These are phyloP conservation scores for Polylopha cassiicola DNA, from an alignment of 2,888 invertebrate species.

Conservation along the genomic window DNA sequence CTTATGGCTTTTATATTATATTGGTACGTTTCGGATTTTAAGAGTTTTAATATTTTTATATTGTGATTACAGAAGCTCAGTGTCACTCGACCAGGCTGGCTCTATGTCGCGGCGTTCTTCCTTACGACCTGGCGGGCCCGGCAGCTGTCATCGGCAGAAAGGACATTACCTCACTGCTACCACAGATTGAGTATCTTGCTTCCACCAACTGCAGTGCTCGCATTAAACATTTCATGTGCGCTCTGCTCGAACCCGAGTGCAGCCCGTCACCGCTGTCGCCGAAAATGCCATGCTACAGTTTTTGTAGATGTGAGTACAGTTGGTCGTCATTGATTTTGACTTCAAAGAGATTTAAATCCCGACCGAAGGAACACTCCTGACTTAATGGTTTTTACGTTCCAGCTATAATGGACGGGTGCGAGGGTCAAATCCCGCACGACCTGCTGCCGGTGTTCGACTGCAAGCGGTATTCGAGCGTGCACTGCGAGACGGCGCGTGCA, in stretches of 20 bases:
- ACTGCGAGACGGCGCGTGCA: conserved; percentile 71
- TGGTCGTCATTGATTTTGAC: conserved; percentile 1
- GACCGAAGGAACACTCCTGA: neutral
- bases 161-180: conserved; percentile 59
- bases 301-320: conserved; percentile 78
- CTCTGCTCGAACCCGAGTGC: conserved; percentile 82
- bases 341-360: neutral
- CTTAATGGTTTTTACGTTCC: conserved; percentile 29
- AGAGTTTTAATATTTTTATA: conserved; percentile 1
- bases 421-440: conserved; percentile 76
- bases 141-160: conserved; percentile 56
- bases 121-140: conserved; percentile 79
- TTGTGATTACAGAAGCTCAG: conserved; percentile 53
- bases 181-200: conserved; percentile 78
- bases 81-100: conserved; percentile 72
- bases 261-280: conserved; percentile 75
- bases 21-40: too few relatives aligned
- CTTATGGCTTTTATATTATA: too few relatives aligned
- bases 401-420: conserved; percentile 80
- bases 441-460: conserved; percentile 78
- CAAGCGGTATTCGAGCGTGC: conserved; percentile 75
- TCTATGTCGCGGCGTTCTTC: conserved; percentile 80
- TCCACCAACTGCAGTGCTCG: conserved; percentile 81
- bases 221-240: conserved; percentile 79
- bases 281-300: conserved; percentile 80